A percentile compares a stretch with the other conserved stretches of the same genome.
Conservation (phyloP, 1,140 invertebrate genomes). For the Camponotus vicinus region DNA sequence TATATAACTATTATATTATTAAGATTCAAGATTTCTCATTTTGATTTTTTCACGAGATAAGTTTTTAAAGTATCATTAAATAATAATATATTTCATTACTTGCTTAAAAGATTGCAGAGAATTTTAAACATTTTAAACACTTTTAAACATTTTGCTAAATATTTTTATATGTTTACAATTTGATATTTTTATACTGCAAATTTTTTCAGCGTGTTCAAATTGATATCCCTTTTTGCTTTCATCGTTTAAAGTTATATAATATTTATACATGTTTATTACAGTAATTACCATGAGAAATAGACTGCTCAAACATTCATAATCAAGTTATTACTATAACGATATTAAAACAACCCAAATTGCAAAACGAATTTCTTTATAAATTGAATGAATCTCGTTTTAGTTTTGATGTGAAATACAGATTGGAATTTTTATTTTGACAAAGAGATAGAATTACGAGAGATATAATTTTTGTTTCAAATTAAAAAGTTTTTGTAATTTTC, state of each 20-base stretch:
- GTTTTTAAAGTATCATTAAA: not conserved
- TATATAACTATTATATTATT: not conserved
- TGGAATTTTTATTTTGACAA: not conserved
- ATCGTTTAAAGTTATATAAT: not conserved
- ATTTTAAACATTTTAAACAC: not conserved
- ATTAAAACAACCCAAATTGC: not conserved
- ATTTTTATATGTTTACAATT: not conserved
- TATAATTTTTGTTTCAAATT: too few species aligned
- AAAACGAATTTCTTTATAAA: not conserved
- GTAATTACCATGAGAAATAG: not conserved
- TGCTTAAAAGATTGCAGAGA: not conserved
- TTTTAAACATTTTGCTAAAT: not conserved
- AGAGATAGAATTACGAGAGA: too few species aligned
- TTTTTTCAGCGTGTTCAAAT: too few species aligned
- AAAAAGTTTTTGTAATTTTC: too few species aligned
- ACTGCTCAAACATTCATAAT: not conserved
- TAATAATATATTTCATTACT: too few species aligned
- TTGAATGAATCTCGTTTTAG: not conserved
- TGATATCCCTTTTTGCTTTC: too few species aligned
- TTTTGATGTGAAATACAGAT: not conserved
- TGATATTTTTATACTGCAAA: not conserved
- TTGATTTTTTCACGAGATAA: not conserved
- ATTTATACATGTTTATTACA: not conserved
- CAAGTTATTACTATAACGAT: not conserved
- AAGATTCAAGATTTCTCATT: not conserved